Evolutionary conservation across 2,888 invertebrate species (phyloP).

Genomic region (Odontocerum albicorne): DNA sequence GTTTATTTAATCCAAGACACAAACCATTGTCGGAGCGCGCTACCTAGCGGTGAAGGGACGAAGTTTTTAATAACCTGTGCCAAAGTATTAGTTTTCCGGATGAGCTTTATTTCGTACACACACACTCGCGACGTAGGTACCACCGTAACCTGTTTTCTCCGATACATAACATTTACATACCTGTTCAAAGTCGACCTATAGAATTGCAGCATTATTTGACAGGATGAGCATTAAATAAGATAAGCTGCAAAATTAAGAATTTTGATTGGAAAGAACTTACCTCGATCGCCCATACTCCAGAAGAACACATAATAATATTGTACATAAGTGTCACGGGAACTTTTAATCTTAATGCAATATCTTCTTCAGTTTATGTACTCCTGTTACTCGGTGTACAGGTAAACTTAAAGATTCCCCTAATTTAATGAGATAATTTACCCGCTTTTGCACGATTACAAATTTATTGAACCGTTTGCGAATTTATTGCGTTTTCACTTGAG

Average conservation of each 20-base stretch:
- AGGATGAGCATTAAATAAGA: conserved; percentile 6
- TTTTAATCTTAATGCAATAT: conserved; percentile 1
- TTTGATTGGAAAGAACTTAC: conserved; percentile 20
- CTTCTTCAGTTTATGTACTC: conserved; percentile 9
- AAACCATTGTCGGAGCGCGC: conserved; percentile 41
- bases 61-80: conserved; percentile 46
- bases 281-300: conserved; percentile 6
- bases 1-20: conserved; percentile 28
- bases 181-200: conserved; percentile 20
- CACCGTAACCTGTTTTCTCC: conserved; percentile 21
- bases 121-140: conserved; percentile 2
- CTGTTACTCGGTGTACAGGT: neutral
- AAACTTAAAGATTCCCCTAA: neutral
- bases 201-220: conserved; percentile 14
- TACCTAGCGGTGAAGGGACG: conserved; percentile 56
- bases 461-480: no score
- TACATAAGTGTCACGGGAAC: conserved; percentile 6
- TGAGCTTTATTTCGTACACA: conserved; percentile 8
- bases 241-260: conserved; percentile 10
- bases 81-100: conserved; percentile 13
- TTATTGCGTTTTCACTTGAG: no score
- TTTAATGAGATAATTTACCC: no score
- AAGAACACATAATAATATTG: neutral
- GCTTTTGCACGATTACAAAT: no score
- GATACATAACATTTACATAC: conserved; percentile 5